These are phyloP conservation scores for Cephonodes hylas DNA, from an alignment of 2,888 invertebrate species.

Conservation along the genomic window DNA sequence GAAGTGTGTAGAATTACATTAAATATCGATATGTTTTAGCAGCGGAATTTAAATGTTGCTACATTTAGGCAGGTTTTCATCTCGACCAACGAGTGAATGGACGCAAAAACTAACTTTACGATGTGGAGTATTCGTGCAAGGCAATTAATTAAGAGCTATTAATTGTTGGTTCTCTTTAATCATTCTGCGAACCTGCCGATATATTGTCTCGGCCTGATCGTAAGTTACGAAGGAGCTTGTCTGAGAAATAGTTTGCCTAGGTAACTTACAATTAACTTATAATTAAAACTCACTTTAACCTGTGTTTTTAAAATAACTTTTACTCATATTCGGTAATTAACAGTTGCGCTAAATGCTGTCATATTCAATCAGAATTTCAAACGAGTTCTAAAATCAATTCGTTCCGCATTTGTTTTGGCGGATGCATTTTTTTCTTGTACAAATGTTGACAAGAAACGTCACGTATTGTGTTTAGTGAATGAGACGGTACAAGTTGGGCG, in stretches of 20 bases:
- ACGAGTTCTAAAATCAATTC: background rate
- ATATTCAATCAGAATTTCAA: background rate
- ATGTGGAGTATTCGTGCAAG: slow-evolving; percentile 36
- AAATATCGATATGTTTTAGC: slow-evolving; percentile 25
- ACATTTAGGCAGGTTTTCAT: slow-evolving; percentile 42
- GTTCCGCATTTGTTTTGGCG: background rate
- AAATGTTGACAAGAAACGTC: background rate
- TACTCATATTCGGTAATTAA: background rate
- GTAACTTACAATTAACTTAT: background rate
- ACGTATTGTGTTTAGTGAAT: background rate
- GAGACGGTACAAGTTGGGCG: slow-evolving; percentile 40
- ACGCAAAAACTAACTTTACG: background rate
- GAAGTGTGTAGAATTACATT: slow-evolving; percentile 31
- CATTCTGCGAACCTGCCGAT: slow-evolving; percentile 5
- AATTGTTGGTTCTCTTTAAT: slow-evolving; percentile 58
- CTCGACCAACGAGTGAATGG: slow-evolving; percentile 3
- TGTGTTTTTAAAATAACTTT: background rate
- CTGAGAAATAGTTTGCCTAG: background rate
- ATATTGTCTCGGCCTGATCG: background rate
- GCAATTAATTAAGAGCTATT: slow-evolving; percentile 69
- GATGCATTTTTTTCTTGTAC: background rate
- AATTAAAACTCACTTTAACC: background rate
- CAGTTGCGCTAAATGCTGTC: background rate
- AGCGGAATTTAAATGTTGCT: slow-evolving; percentile 38
- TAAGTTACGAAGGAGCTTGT: background rate